Percentiles rank a stretch among this genome's conserved stretches.
phyloP scores from a whole-genome alignment of 1,140 invertebrate species.

The Apis dorsata region DNA sequence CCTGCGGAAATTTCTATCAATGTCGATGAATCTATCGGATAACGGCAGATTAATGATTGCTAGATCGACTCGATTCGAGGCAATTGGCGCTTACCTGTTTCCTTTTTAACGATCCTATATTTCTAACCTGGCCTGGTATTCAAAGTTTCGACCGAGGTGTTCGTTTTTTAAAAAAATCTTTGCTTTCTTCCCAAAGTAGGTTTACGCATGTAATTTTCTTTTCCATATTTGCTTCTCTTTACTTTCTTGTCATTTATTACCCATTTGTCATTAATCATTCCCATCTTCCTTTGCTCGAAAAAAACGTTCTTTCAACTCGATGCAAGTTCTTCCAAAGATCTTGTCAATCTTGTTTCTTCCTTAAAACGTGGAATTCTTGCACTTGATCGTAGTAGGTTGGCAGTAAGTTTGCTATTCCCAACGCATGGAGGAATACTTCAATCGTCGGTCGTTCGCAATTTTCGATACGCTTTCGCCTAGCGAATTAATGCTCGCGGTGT shows the following conservation, averaged over 20 bases:
- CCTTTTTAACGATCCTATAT: conserved; percentile 29
- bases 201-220: conserved; percentile 18
- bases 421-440: neutral
- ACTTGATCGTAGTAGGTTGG: neutral
- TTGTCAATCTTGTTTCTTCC: neutral
- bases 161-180: neutral
- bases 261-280: conserved; percentile 21
- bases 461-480: conserved; percentile 58
- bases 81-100: neutral
- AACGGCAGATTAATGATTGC: conserved; percentile 66
- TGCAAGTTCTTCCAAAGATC: too few relatives aligned
- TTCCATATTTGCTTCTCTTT: neutral
- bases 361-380: neutral
- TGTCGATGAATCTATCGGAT: conserved; percentile 64
- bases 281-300: conserved; percentile 1
- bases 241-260: neutral
- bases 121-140: neutral
- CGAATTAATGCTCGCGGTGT: conserved; percentile 67
- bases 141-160: neutral
- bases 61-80: conserved; percentile 13
- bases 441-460: conserved; percentile 49
- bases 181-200: neutral
- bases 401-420: conserved; percentile 14
- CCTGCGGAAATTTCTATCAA: conserved; percentile 64
- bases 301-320: neutral